phyloP scores from a whole-genome alignment of 1,140 invertebrate genomes.

The Myzus persicae region DNA sequence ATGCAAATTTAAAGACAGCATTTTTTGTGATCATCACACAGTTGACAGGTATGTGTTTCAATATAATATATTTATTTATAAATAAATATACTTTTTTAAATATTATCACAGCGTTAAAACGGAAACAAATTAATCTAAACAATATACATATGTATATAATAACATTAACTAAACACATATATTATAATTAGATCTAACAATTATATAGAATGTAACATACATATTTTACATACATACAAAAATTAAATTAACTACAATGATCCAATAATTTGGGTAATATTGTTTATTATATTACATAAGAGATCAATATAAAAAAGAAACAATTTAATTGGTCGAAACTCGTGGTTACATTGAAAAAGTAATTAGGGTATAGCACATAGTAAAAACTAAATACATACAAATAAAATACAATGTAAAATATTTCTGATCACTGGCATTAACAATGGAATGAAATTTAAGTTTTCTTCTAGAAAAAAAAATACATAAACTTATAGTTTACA shows the following conservation, averaged over 20 bases:
- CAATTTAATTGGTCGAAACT: conserved; percentile 37
- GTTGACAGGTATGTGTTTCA: not conserved
- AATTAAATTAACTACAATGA: conserved; percentile 34
- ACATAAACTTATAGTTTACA: not conserved
- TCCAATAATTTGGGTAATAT: conserved; percentile 22
- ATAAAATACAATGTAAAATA: not conserved
- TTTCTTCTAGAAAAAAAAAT: not conserved
- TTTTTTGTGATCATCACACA: not conserved
- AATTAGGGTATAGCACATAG: not conserved
- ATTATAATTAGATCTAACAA: conserved; percentile 40
- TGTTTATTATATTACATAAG: conserved; percentile 39
- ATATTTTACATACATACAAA: conserved; percentile 41
- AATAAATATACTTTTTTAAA: conserved; percentile 30
- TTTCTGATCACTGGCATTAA: conserved; percentile 17
- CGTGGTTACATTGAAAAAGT: not conserved
- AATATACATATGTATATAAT: conserved; percentile 40
- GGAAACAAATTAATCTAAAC: conserved; percentile 45
- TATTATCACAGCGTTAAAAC: conserved; percentile 53
- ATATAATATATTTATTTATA: conserved; percentile 35
- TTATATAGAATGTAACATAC: conserved; percentile 24
- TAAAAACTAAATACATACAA: not conserved
- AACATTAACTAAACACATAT: conserved; percentile 36
- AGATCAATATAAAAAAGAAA: conserved; percentile 41
- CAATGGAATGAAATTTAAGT: conserved; percentile 45
- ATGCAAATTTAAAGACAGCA: conserved; percentile 13